Conservation (phyloP, 2,113 vertebrate genomes). For the Seriola dumerili region DNA sequence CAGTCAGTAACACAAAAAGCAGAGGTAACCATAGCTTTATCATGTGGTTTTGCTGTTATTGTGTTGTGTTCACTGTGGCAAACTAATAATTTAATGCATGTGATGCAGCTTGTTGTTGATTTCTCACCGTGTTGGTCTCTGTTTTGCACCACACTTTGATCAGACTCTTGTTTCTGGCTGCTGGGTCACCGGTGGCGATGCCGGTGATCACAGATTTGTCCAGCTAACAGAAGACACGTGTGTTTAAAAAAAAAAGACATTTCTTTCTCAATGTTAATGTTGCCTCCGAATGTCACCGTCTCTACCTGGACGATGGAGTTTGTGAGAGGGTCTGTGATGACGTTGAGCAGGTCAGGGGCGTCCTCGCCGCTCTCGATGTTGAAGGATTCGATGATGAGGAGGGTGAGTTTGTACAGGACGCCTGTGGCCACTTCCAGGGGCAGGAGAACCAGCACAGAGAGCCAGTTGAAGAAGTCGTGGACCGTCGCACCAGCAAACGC, state of each 20-base stretch:
- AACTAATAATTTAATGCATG: constrained; percentile 26
- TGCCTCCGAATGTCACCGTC: not conserved
- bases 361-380: constrained; percentile 90
- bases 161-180: constrained; percentile 92
- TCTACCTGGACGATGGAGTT: constrained; percentile 93
- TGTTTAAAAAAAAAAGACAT: no score
- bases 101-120: constrained; percentile 32
- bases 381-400: constrained; percentile 87
- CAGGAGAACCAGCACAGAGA: constrained; percentile 91
- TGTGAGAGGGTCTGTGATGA: constrained; percentile 96
- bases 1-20: constrained; percentile 62
- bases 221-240: constrained; percentile 81
- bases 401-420: constrained; percentile 90
- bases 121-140: constrained; percentile 84
- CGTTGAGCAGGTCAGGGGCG: constrained; percentile 93
- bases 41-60: constrained; percentile 28
- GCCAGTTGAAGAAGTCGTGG: constrained; percentile 99
- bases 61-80: not conserved
- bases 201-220: constrained; percentile 91
- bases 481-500: constrained; percentile 96
- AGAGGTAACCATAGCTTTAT: constrained; percentile 11
- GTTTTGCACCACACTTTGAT: constrained; percentile 92
- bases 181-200: constrained; percentile 87
- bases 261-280: not conserved
- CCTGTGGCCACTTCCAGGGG: constrained; percentile 90